Evolutionary conservation across 2,113 vertebrate species (phyloP).

Genomic region (Butorides virescens): DNA sequence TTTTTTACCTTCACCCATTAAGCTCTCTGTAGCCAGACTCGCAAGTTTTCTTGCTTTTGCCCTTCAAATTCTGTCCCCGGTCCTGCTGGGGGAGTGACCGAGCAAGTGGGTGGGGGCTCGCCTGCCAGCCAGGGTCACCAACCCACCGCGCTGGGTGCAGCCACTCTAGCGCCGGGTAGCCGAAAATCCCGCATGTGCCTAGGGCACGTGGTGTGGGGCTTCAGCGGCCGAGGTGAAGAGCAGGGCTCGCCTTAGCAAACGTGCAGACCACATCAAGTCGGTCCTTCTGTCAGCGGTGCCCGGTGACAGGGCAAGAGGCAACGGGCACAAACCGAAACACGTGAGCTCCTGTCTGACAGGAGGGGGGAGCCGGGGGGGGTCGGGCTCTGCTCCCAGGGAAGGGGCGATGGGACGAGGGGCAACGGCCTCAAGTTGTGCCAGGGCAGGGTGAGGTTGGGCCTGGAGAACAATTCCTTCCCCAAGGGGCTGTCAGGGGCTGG

Average conservation of each 20-base stretch:
- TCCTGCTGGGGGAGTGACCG: neutral
- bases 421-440: too few relatives aligned
- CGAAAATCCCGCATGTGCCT: neutral
- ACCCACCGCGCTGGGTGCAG: neutral
- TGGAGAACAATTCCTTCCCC: too few relatives aligned
- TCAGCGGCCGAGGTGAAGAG: neutral
- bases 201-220: neutral
- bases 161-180: neutral
- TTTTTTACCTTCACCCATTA: neutral
- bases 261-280: neutral
- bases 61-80: neutral
- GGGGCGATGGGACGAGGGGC: too few relatives aligned
- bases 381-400: too few relatives aligned
- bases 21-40: neutral
- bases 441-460: too few relatives aligned
- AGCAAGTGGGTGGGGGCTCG: neutral
- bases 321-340: neutral
- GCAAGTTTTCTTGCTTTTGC: neutral
- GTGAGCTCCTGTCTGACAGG: neutral
- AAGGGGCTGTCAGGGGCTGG: too few relatives aligned
- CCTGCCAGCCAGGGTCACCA: neutral
- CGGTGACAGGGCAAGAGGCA: neutral
- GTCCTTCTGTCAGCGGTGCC: neutral
- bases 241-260: fast-evolving
- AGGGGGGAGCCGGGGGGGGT: too few relatives aligned